Evolutionary conservation across 2,797 vertebrate species (phyloP), one percentile per base, ranked within the genome.

Genomic region (Hapalemur alaotrensis): DNA sequence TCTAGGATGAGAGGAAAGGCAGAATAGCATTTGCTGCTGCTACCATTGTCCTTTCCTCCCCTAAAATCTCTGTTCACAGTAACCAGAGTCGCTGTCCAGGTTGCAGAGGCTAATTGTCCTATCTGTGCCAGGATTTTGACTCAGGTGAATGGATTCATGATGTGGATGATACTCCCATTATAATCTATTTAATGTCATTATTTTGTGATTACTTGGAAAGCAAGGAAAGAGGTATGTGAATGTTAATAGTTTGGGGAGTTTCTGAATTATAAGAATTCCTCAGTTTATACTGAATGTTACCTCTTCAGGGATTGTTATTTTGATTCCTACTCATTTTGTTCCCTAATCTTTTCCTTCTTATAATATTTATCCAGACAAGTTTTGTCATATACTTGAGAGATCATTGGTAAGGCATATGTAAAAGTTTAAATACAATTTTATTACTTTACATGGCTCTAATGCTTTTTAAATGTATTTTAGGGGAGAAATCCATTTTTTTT

Each of bases 401-500:
- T 94, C 75, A 94, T 76, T 97, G 67, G 69, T 67, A 83, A 96
- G 50, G 38, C 57, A 96, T 92, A 92, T 97, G 89, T 95, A 96
- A 92, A 97, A 83, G n/a, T 41, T 82, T 83, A 93, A 95, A 89
- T 97, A 84, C 32, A 86, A 73, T 72, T 79, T 46, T 75, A 97
- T 97, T 83, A 90, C 92, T 92, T 96, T 76, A 22, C 38, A 30
- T 32, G 30, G 90, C 95, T 94, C 93, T 96, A 95, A 96, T 95
- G 48, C 70, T 96, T 95, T 84, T 98, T 93, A 98, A 90, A 95
- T 97, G 84, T 97, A 50, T 72, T 98, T 98, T 97, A 99, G 99
- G 99, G 99, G 97, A 99, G 99, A 96, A 99, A 99, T 98, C 99
- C 99, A 0, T 99, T 99, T 98, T 99, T 99, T 99, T 99, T 99